Percentiles rank a stretch among this genome's conserved stretches.
Evolutionary conservation across 2,113 vertebrate genomes (phyloP).

Genomic region (Nibea albiflora): DNA sequence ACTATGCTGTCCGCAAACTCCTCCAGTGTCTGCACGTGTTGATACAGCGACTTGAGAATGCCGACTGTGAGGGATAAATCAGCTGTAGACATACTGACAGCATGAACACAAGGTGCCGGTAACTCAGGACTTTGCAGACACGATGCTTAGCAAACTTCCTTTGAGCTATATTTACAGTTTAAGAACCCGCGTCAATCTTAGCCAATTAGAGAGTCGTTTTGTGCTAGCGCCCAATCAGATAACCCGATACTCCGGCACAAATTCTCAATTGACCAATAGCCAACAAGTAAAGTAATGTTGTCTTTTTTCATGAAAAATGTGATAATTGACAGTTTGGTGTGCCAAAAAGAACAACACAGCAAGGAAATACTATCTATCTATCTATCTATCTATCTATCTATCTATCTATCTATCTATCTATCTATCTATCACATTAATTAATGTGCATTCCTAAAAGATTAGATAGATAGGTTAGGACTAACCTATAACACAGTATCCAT

Average conservation of each 20-base stretch:
- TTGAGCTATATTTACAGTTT: background rate
- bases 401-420: too few relatives aligned
- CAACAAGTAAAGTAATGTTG: conserved; percentile 27
- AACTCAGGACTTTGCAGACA: background rate
- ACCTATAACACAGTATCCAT: too few relatives aligned
- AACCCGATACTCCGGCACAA: background rate
- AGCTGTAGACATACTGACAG: conserved; percentile 40
- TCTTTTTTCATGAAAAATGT: background rate
- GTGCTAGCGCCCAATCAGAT: conserved; percentile 27
- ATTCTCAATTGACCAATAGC: conserved; percentile 39
- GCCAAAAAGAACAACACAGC: too few relatives aligned
- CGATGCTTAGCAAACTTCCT: too few relatives aligned
- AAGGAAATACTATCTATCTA: too few relatives aligned
- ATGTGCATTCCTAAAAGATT: too few relatives aligned
- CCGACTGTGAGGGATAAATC: conserved; percentile 47
- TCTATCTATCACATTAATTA: too few relatives aligned
- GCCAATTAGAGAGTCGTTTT: conserved; percentile 35
- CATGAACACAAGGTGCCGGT: accelerated
- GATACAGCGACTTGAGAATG: conserved; percentile 73
- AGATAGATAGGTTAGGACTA: too few relatives aligned
- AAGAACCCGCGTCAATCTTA: background rate
- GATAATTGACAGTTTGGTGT: background rate
- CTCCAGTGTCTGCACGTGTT: conserved; percentile 62
- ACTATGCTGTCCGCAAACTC: conserved; percentile 67
- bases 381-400: too few relatives aligned